Conservation (phyloP, 2,113 vertebrate genomes). For the Abramis brama region DNA sequence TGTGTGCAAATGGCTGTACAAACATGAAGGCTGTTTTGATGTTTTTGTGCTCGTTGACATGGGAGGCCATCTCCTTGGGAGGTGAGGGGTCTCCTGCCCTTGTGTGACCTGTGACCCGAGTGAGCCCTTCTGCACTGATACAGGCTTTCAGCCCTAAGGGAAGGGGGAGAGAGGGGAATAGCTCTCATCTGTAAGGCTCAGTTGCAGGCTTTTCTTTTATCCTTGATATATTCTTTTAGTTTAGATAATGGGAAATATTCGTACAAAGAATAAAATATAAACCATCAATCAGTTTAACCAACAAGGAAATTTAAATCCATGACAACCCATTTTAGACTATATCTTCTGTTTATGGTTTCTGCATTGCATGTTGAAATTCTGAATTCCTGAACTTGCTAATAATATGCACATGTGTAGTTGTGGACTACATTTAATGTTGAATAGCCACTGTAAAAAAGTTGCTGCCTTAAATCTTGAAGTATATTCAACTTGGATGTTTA, state of each 20-base stretch:
- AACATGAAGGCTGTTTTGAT: constrained; percentile 63
- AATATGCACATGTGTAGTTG: not conserved
- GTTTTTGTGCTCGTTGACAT: constrained; percentile 67
- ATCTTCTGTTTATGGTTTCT: not conserved
- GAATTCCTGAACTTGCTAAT: not conserved
- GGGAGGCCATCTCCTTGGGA: constrained; percentile 64
- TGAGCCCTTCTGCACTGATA: constrained; percentile 58
- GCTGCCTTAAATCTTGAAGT: no score
- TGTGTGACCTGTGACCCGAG: constrained; percentile 61
- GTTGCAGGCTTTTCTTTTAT: constrained; percentile 46
- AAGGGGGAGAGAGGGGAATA: constrained; percentile 41
- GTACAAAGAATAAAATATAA: not conserved
- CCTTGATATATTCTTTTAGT: not conserved
- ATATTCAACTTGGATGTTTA: no score
- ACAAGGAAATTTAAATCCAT: not conserved
- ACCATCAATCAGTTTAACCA: not conserved
- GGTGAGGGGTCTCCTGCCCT: constrained; percentile 64
- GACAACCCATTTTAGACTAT: no score
- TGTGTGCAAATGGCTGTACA: constrained; percentile 55
- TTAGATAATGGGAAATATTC: not conserved
- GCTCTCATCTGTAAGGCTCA: constrained; percentile 52
- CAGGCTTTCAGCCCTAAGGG: constrained; percentile 63
- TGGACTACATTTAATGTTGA: not conserved
- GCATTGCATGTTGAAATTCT: not conserved
- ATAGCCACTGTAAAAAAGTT: no score